Conservation (phyloP, 2,888 invertebrate genomes). For the Leucoptera coffeella region DNA sequence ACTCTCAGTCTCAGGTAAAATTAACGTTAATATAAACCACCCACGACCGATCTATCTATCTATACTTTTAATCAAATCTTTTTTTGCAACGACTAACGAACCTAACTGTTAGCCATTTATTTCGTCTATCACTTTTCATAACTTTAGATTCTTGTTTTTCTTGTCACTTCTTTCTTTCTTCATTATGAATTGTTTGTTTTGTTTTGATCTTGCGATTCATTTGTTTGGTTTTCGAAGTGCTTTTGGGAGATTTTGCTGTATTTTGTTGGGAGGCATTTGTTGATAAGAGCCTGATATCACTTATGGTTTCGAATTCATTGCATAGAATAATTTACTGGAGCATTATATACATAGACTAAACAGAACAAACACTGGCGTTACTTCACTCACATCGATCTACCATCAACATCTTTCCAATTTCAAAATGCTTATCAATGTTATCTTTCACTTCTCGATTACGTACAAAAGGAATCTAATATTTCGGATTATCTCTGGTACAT, state of each 20-base stretch:
- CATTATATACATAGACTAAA: slow-evolving; percentile 36
- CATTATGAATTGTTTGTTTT: slow-evolving; percentile 19
- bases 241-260: too few species aligned
- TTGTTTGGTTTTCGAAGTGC: slow-evolving; percentile 36
- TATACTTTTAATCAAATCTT: slow-evolving; percentile 11
- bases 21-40: slow-evolving; percentile 47
- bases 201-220: slow-evolving; percentile 24
- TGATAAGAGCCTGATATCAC: too few species aligned
- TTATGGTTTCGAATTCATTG: slow-evolving; percentile 38
- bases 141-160: slow-evolving; percentile 33
- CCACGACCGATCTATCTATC: slow-evolving; percentile 30
- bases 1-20: slow-evolving; percentile 59
- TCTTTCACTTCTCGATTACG: slow-evolving; percentile 28
- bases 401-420: slow-evolving; percentile 35
- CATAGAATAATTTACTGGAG: slow-evolving; percentile 36
- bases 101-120: slow-evolving; percentile 26
- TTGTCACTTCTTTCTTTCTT: slow-evolving; percentile 24
- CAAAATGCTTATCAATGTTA: slow-evolving; percentile 40
- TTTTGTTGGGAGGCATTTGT: too few species aligned
- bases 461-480: too few species aligned
- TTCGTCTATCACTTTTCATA: slow-evolving; percentile 45
- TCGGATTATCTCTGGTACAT: too few species aligned
- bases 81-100: slow-evolving; percentile 35
- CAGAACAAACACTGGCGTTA: slow-evolving; percentile 43
- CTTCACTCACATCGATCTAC: slow-evolving; percentile 39